Percentiles rank a stretch among this genome's conserved stretches.
phyloP scores from a whole-genome alignment of 1,140 invertebrate genomes.

The Protaetia brevitarsis region DNA sequence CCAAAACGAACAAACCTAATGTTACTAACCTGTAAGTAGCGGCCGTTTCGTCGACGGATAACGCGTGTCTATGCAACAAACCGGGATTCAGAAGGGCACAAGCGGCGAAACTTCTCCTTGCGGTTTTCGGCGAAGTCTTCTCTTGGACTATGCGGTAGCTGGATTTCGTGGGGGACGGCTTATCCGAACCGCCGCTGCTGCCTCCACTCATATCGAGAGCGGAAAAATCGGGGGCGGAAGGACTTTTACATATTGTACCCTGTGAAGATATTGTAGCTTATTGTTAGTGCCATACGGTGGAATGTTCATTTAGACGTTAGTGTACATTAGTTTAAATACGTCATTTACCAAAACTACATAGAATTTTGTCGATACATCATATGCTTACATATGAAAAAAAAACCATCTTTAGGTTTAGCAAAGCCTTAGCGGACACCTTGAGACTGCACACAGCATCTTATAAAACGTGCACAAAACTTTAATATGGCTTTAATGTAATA shows the following conservation, averaged over 20 bases:
- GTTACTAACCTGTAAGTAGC: constrained; percentile 49
- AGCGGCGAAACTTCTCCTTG: constrained; percentile 43
- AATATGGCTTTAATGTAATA: too few species aligned
- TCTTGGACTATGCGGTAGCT: constrained; percentile 34
- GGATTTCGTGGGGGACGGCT: constrained; percentile 25
- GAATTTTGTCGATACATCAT: too few species aligned
- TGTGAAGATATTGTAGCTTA: constrained; percentile 28
- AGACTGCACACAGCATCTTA: too few species aligned
- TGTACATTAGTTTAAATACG: too few species aligned
- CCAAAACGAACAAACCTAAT: background rate
- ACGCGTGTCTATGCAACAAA: constrained; percentile 57
- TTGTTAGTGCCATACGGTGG: too few species aligned
- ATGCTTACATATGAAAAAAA: too few species aligned
- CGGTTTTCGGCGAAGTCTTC: constrained; percentile 26
- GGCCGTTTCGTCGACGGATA: constrained; percentile 58
- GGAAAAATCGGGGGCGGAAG: constrained; percentile 30
- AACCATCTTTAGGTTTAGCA: too few species aligned
- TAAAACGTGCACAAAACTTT: too few species aligned
- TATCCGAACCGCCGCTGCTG: constrained; percentile 25
- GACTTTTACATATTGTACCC: constrained; percentile 46
- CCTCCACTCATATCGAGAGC: constrained; percentile 26
- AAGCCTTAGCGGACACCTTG: too few species aligned
- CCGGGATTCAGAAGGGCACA: constrained; percentile 58
- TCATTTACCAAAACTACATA: too few species aligned
- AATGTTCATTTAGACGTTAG: too few species aligned